phyloP scores from a whole-genome alignment of 2,113 vertebrate species.

The Pteronura brasiliensis region DNA sequence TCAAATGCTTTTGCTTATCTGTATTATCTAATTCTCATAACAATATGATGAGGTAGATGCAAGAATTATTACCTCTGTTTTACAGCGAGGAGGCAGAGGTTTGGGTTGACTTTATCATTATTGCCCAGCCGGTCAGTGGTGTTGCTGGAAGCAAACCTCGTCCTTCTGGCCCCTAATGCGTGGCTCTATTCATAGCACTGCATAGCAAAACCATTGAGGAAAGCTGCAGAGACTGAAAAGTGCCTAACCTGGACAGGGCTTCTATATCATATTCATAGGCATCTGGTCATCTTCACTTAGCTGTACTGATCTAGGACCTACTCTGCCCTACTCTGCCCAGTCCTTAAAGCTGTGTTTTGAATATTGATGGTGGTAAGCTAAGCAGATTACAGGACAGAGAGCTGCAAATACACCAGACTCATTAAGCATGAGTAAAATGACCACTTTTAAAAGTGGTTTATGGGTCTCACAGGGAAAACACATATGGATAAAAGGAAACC shows the following conservation, averaged over 20 bases:
- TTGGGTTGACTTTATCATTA: not conserved
- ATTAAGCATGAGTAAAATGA: constrained; percentile 36
- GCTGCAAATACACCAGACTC: constrained; percentile 13
- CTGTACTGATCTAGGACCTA: not conserved
- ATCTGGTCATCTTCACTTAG: not conserved
- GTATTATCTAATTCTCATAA: not conserved
- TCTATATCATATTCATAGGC: not conserved
- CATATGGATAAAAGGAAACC: not conserved
- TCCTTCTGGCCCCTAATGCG: not conserved
- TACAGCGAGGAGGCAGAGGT: not conserved
- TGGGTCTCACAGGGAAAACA: not conserved
- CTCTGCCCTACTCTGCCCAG: not conserved
- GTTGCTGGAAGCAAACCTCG: not conserved
- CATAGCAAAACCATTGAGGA: not conserved
- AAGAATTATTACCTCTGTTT: not conserved
- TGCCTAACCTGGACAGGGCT: not conserved
- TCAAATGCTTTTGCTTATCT: not conserved
- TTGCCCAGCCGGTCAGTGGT: not conserved
- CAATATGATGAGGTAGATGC: not conserved
- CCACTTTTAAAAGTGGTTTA: constrained; percentile 39
- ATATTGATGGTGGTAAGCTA: constrained; percentile 28
- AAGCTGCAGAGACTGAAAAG: not conserved
- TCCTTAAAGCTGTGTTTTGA: constrained; percentile 28
- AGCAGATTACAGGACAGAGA: constrained; percentile 42
- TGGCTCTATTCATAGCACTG: not conserved